Percentiles rank a stretch among this genome's conserved stretches.
Conservation (phyloP, 2,797 vertebrate genomes). For the Podargus strigoides region DNA sequence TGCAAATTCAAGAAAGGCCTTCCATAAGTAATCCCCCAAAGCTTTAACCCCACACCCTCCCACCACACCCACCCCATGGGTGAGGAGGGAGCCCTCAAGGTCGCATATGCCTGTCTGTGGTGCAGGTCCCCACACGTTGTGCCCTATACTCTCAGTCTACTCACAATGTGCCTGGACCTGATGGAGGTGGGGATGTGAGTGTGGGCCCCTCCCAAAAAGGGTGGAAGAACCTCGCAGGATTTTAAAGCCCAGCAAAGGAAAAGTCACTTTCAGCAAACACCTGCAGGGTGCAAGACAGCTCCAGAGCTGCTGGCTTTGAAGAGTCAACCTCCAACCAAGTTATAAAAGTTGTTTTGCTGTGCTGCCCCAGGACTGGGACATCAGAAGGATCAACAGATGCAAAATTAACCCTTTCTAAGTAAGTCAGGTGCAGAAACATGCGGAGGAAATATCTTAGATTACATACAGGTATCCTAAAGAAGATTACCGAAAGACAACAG, state of each 20-base stretch:
- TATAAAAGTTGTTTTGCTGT: not conserved
- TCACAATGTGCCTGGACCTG: not conserved
- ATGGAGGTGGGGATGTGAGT: not conserved
- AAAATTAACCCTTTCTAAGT: slow-evolving; percentile 16
- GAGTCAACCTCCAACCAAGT: not conserved
- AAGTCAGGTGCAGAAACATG: not conserved
- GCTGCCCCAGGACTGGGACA: not conserved
- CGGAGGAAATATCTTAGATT: not conserved
- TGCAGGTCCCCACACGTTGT: accelerated
- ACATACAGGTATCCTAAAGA: not conserved
- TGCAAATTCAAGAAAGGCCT: not conserved
- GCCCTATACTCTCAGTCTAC: accelerated
- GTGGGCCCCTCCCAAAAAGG: not conserved
- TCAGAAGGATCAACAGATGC: not conserved
- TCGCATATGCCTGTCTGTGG: accelerated
- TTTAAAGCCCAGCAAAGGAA: not conserved
- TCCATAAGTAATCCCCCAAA: not conserved
- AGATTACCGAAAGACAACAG: not conserved
- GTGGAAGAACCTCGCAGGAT: not conserved
- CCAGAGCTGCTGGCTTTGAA: slow-evolving; percentile 2
- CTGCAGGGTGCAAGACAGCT: not conserved
- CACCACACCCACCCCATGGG: accelerated
- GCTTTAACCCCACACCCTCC: not conserved
- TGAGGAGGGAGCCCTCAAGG: not conserved
- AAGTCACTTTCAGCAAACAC: not conserved